Percentiles rank a stretch among this genome's conserved stretches.
These are phyloP conservation scores for Macaca fascicularis DNA, from an alignment of 2,113 vertebrate genomes.

Conservation along the genomic window DNA sequence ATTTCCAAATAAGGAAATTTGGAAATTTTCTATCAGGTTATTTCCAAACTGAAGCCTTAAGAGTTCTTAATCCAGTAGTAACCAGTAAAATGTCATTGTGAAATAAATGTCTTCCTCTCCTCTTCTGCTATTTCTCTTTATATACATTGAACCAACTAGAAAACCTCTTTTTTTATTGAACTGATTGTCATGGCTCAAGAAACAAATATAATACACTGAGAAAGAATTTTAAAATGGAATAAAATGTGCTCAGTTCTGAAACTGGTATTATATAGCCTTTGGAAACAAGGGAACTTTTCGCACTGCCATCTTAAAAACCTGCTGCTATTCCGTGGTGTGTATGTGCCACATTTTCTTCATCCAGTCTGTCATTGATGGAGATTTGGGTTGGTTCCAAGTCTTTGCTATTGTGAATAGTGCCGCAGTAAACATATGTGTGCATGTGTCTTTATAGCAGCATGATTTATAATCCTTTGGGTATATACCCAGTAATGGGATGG, in stretches of 20 bases:
- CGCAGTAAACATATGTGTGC: no score
- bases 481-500: no score
- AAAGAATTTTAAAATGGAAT: conserved; percentile 9
- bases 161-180: background rate
- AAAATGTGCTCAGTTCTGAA: background rate
- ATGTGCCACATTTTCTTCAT: no score
- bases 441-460: no score
- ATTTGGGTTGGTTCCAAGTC: no score
- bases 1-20: no score
- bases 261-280: background rate
- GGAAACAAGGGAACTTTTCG: background rate
- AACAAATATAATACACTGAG: background rate
- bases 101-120: background rate
- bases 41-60: background rate
- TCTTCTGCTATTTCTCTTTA: background rate
- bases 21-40: background rate
- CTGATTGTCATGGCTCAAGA: background rate
- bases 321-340: background rate
- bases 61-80: background rate
- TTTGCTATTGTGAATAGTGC: no score
- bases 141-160: background rate
- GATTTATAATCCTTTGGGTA: no score
- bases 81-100: background rate
- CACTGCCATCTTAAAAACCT: background rate
- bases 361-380: no score